Percentiles rank a stretch among this genome's conserved stretches.
Conservation (phyloP, 2,797 vertebrate species). For the Paratrypauchen microcephalus region DNA sequence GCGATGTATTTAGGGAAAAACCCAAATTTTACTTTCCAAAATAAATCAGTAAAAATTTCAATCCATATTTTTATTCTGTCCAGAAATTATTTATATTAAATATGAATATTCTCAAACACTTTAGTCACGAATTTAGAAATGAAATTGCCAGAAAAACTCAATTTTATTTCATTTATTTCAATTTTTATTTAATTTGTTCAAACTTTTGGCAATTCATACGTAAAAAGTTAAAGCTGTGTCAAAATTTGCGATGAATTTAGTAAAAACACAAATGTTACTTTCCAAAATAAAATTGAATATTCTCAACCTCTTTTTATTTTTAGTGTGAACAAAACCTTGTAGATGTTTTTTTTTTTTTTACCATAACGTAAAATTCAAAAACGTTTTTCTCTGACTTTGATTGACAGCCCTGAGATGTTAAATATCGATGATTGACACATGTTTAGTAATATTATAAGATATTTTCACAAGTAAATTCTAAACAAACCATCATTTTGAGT, state of each 20-base stretch:
- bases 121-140: too few species aligned
- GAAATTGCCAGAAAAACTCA: too few species aligned
- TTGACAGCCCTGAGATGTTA: slow-evolving; percentile 72
- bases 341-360: not conserved
- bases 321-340: not conserved
- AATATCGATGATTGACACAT: slow-evolving; percentile 30
- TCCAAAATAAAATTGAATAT: too few species aligned
- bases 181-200: too few species aligned
- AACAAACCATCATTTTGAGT: not conserved
- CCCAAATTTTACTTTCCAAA: too few species aligned
- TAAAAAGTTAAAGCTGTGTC: too few species aligned
- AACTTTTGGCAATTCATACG: too few species aligned
- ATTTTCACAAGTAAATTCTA: not conserved
- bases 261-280: too few species aligned
- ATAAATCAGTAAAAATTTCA: not conserved
- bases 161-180: too few species aligned
- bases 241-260: too few species aligned
- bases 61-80: not conserved
- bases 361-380: not conserved
- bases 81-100: not conserved
- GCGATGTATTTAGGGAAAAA: too few species aligned
- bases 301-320: not conserved
- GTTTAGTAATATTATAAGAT: not conserved
- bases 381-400: slow-evolving; percentile 10
- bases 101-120: too few species aligned